Percentiles rank a stretch among this genome's conserved stretches.
Evolutionary conservation across 2,797 vertebrate species (phyloP).

Genomic region (Falco rusticolus): DNA sequence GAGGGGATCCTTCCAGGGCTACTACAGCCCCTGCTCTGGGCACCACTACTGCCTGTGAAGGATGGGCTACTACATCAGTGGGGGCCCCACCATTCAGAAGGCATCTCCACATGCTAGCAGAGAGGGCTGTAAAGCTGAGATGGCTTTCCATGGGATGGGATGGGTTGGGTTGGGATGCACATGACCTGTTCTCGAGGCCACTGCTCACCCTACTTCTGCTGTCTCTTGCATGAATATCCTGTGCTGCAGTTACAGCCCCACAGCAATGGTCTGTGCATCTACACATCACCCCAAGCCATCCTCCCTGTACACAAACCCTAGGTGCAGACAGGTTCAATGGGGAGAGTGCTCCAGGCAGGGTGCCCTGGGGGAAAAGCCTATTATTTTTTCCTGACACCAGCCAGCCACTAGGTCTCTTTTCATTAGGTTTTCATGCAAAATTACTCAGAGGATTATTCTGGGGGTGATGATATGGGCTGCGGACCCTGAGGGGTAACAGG

Average conservation of each 20-base stretch:
- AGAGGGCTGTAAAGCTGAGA: conserved; percentile 68
- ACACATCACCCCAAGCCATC: conserved; percentile 28
- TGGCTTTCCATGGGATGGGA: neutral
- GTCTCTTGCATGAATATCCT: conserved; percentile 38
- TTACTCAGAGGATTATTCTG: neutral
- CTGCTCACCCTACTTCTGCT: neutral
- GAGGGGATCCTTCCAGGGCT: conserved; percentile 60
- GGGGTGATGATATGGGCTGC: too few species aligned
- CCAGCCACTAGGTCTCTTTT: neutral
- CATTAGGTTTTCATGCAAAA: neutral
- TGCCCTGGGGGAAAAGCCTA: neutral
- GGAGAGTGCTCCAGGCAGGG: neutral
- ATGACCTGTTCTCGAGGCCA: neutral
- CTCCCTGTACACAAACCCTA: conserved; percentile 3
- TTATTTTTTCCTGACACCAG: neutral
- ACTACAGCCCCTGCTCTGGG: conserved; percentile 52
- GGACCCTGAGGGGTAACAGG: too few species aligned
- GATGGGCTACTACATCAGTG: conserved; percentile 48
- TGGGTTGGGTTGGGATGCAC: conserved; percentile 57
- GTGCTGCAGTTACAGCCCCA: conserved; percentile 27
- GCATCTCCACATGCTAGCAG: neutral
- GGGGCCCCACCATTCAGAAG: neutral
- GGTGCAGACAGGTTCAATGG: neutral
- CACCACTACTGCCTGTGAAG: conserved; percentile 69
- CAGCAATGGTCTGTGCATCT: conserved; percentile 36